Percentiles rank a stretch among this genome's conserved stretches.
phyloP scores from a whole-genome alignment of 2,797 vertebrate genomes.

The Rhynchotus rufescens region DNA sequence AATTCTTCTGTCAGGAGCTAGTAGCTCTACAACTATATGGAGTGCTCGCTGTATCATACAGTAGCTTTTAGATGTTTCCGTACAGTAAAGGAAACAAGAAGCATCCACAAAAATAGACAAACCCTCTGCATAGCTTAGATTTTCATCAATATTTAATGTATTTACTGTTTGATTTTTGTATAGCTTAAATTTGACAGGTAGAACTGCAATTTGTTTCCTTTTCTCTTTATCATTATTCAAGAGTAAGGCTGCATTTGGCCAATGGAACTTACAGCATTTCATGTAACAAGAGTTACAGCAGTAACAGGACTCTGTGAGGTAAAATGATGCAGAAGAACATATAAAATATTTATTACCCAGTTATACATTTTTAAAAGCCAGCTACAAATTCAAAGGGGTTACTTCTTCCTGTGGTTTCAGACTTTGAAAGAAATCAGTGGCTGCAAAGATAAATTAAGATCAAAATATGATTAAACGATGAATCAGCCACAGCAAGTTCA shows the following conservation, averaged over 20 bases:
- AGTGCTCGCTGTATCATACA: background rate
- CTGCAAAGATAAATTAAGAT: conserved; percentile 78
- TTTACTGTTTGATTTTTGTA: conserved; percentile 54
- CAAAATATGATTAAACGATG: conserved; percentile 73
- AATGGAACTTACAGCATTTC: conserved; percentile 64
- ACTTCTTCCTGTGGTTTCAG: conserved; percentile 71
- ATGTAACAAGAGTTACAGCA: conserved; percentile 70
- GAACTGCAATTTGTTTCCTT: conserved; percentile 58
- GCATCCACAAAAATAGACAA: conserved; percentile 41
- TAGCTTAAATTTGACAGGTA: conserved; percentile 58
- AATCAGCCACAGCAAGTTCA: conserved; percentile 49
- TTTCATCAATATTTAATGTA: conserved; percentile 66
- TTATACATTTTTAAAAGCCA: conserved; percentile 87
- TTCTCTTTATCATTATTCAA: conserved; percentile 46
- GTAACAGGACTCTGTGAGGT: conserved; percentile 70
- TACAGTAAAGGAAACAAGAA: conserved; percentile 10
- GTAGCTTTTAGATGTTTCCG: conserved; percentile 13
- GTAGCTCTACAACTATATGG: background rate
- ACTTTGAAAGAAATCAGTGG: conserved; percentile 77
- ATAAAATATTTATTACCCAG: conserved; percentile 83
- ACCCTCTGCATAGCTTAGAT: conserved; percentile 27
- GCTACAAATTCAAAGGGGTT: conserved; percentile 80
- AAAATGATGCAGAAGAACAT: conserved; percentile 75
- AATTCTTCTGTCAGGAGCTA: background rate
- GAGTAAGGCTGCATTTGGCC: conserved; percentile 32